Evolutionary conservation across 2,113 vertebrate genomes (phyloP).

Genomic region (Pseudorectes ferrugineus): DNA sequence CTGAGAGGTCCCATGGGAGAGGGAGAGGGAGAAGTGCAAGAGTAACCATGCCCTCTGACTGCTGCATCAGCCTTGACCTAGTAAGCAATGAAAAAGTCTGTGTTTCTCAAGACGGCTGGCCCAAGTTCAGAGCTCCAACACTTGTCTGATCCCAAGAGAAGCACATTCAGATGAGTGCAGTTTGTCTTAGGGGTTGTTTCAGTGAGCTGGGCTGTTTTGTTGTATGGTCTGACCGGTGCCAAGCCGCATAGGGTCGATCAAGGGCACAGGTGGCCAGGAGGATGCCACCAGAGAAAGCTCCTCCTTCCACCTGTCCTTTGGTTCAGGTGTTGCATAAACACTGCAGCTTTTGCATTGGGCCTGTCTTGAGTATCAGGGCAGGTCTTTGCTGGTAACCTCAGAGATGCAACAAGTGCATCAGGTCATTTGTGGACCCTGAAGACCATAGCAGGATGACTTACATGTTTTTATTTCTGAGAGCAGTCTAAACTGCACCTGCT

Average conservation of each 20-base stretch:
- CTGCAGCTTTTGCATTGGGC: neutral
- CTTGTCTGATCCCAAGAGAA: neutral
- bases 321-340: neutral
- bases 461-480: neutral
- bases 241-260: rapidly evolving
- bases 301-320: neutral
- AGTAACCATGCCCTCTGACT: neutral
- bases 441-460: neutral
- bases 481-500: neutral
- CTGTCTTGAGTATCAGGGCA: neutral
- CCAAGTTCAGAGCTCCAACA: neutral
- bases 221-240: rapidly evolving
- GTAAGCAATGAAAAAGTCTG: neutral
- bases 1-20: neutral
- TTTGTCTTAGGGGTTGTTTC: neutral
- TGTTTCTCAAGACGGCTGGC: neutral
- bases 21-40: neutral
- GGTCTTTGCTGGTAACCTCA: neutral
- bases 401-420: neutral
- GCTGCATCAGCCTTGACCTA: neutral
- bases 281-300: neutral
- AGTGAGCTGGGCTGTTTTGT: neutral
- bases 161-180: neutral
- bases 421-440: neutral
- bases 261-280: neutral